Base-by-base conservation (phyloP, 2,888 invertebrate species). In the Melinaea menophilus region DNA sequence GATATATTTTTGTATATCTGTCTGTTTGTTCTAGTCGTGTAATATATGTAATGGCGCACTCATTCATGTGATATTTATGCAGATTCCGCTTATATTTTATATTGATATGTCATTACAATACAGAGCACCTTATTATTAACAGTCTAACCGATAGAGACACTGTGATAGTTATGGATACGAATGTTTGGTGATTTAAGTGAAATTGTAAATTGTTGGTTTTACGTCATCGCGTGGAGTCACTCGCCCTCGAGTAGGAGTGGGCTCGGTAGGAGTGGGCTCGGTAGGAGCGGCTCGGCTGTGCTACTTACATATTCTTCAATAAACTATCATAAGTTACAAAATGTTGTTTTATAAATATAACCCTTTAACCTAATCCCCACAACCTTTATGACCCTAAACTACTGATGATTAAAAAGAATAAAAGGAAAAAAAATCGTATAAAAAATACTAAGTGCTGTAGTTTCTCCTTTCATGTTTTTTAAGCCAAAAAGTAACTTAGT, bases 201-300 rank as follows among this genome's bases (percentile, higher is more conserved):
- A 68, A 62, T 58, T 41, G 9, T 9, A 41, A 41, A 41, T 41
- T 54, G 58, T 61, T 56, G 58, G 63, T 62, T 56, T 65, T 47
- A 37, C 58, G 63, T 61, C 58, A 60, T 47, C 54, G 76, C 71
- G 74, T 75, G 74, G 69, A 74, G 63, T 64, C 66, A 81, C 81
- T 76, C 79, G 86, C 85, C 31, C 84, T 84, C 81, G 82, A 79
- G 81, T 71, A 68, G 76, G 75, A 78, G 79, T 79, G 79, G 57
- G 72, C 85, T 84, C 82, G 78, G 75, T 85, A 86, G 84, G 78
- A 73, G 78, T 86, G 87, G 74, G 86, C 85, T 84, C 82, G 78
- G 75, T 85, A 86, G 84, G 78, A 73, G 78, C 86, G 87, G 89
- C 88, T 88, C 88, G 89, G 85, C 88, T 89, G 88, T 86, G 87